phyloP scores from a whole-genome alignment of 53 echinoderm and acorn worm species.

The Glandiceps talaboti region DNA sequence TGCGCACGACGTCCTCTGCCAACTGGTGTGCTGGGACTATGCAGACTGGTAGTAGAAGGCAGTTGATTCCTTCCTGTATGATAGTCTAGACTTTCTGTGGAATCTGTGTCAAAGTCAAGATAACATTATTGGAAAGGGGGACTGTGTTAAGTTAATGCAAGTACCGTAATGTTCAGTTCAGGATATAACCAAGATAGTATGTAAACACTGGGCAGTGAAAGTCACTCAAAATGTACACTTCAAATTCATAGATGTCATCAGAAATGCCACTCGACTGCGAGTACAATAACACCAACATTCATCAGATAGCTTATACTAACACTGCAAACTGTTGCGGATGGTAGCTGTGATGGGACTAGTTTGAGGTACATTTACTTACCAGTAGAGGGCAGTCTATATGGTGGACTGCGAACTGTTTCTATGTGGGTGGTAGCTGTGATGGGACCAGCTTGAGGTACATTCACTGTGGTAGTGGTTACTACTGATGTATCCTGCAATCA shows the following conservation, averaged over 20 bases:
- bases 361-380: not conserved
- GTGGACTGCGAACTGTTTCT: constrained; percentile 17
- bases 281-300: too few relatives aligned
- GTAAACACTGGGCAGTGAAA: too few relatives aligned
- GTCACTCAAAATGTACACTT: too few relatives aligned
- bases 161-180: too few relatives aligned
- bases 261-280: too few relatives aligned
- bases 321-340: too few relatives aligned
- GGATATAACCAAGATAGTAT: too few relatives aligned
- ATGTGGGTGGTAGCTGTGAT: constrained; percentile 55
- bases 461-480: constrained; percentile 66
- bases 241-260: too few relatives aligned
- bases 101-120: not conserved
- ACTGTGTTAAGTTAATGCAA: not conserved
- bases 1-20: constrained; percentile 22
- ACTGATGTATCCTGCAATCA: constrained; percentile 50
- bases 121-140: not conserved
- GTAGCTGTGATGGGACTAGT: too few relatives aligned
- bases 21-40: not conserved
- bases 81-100: not conserved
- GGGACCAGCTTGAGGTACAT: constrained; percentile 54
- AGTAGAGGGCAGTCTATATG: not conserved
- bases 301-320: too few relatives aligned
- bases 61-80: constrained; percentile 3
- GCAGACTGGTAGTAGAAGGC: constrained; percentile 15